Conservation (phyloP, 2,888 invertebrate species). For the Cyrtodaria siliqua region DNA sequence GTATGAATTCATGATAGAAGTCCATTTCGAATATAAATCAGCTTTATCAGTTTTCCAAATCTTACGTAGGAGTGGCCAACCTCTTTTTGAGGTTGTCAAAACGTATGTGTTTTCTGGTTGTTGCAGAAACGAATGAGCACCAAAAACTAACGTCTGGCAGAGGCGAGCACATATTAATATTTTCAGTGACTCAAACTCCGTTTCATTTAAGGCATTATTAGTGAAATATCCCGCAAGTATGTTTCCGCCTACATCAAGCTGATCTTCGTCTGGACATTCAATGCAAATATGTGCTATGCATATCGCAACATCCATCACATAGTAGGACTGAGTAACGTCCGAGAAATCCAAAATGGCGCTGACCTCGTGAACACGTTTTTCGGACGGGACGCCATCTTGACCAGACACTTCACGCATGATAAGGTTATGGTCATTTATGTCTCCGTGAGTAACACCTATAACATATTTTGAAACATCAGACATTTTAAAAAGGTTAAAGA, state of each 20-base stretch:
- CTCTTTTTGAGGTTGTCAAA: conserved; percentile 87
- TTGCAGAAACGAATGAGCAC: conserved; percentile 91
- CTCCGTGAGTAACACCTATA: conserved; percentile 92
- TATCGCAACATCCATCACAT: conserved; percentile 94
- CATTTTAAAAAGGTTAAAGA: no score
- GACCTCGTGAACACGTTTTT: conserved; percentile 88
- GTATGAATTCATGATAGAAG: no score
- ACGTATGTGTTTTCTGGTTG: conserved; percentile 94
- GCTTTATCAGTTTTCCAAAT: no score
- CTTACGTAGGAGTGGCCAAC: no score
- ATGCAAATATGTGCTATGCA: conserved; percentile 93
- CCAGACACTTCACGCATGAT: conserved; percentile 87
- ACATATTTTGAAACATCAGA: conserved; percentile 10
- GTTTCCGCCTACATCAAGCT: conserved; percentile 85
- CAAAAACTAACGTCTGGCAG: conserved; percentile 94
- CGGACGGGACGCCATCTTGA: conserved; percentile 81
- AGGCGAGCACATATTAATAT: no score
- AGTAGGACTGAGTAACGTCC: conserved; percentile 90
- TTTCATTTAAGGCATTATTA: conserved; percentile 89
- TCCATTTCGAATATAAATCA: no score
- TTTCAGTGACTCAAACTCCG: conserved; percentile 90
- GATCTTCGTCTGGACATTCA: conserved; percentile 88
- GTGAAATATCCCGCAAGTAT: no score
- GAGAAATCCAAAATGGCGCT: conserved; percentile 94
- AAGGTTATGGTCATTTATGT: conserved; percentile 96